Percentiles rank a stretch among this genome's conserved stretches.
phyloP scores from a whole-genome alignment of 1,140 invertebrate species.

The Babylonia areolata region DNA sequence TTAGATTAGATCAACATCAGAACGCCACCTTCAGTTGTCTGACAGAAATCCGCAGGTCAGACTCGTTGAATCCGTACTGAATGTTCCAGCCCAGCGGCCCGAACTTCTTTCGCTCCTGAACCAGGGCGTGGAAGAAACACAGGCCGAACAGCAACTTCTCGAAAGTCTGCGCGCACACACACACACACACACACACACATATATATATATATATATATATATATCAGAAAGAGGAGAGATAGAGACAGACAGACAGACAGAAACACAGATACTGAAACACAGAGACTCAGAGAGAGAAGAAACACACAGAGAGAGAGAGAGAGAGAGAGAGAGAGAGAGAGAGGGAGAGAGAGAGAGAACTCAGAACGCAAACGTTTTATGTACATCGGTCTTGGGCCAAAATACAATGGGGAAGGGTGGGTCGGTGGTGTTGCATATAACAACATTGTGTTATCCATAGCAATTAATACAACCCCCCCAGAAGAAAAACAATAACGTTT shows the following conservation, averaged over 20 bases:
- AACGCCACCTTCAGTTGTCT: slow-evolving; percentile 80
- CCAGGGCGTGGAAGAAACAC: slow-evolving; percentile 77
- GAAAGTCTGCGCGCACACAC: slow-evolving; percentile 36
- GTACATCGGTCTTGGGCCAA: too few relatives aligned
- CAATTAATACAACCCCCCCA: too few relatives aligned
- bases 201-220: too few relatives aligned
- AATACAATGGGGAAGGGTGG: too few relatives aligned
- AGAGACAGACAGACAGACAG: background rate
- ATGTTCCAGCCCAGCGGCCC: slow-evolving; percentile 76
- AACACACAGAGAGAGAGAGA: background rate
- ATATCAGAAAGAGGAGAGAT: background rate
- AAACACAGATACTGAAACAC: background rate
- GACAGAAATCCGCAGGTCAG: slow-evolving; percentile 75
- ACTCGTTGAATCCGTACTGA: slow-evolving; percentile 76
- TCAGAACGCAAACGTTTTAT: too few relatives aligned
- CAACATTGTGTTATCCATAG: too few relatives aligned
- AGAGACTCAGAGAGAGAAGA: background rate
- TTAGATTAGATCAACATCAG: slow-evolving; percentile 75
- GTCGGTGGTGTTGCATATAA: too few relatives aligned
- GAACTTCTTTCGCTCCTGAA: slow-evolving; percentile 76
- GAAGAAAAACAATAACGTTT: too few relatives aligned
- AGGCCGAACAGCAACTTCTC: slow-evolving; percentile 71
- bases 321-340: background rate
- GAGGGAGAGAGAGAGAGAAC: background rate
- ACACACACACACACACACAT: too few relatives aligned